These are phyloP conservation scores for Psophia crepitans DNA, from an alignment of 2,113 vertebrate genomes.

Conservation along the genomic window DNA sequence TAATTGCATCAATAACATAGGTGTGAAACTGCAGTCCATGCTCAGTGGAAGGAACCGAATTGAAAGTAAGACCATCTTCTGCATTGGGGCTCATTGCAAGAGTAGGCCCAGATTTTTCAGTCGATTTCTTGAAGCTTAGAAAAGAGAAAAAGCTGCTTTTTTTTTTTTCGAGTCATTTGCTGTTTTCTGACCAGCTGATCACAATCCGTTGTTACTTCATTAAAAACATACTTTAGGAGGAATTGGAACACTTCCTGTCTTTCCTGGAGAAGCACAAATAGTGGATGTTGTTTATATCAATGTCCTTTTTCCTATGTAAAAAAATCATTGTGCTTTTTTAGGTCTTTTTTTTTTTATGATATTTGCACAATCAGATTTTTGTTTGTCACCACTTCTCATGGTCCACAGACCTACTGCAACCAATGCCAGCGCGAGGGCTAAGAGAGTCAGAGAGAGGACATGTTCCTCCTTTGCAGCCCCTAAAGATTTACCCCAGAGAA, in stretches of 20 bases:
- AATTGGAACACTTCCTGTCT: not conserved
- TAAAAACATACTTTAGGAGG: not conserved
- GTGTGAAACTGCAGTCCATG: not conserved
- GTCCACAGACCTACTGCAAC: not conserved
- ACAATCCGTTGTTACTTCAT: not conserved
- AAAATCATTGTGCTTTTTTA: not conserved
- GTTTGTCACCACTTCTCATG: not conserved
- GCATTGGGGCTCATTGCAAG: not conserved
- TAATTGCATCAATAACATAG: not conserved
- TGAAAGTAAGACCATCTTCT: not conserved
- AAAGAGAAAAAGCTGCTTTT: not conserved
- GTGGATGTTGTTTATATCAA: not conserved
- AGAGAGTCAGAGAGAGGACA: not conserved
- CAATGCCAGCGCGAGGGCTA: not conserved
- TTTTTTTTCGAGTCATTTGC: not conserved
- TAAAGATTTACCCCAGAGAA: not conserved
- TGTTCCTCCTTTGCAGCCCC: not conserved
- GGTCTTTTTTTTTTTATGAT: not conserved
- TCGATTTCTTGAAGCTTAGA: not conserved
- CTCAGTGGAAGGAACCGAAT: not conserved
- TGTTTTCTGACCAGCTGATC: not conserved
- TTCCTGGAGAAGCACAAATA: conserved; percentile 9
- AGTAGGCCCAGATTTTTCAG: not conserved
- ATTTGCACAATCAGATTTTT: not conserved
- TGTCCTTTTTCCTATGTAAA: not conserved